Evolutionary conservation across 2,113 vertebrate genomes (phyloP).

Genomic region (Cathartes aura): DNA sequence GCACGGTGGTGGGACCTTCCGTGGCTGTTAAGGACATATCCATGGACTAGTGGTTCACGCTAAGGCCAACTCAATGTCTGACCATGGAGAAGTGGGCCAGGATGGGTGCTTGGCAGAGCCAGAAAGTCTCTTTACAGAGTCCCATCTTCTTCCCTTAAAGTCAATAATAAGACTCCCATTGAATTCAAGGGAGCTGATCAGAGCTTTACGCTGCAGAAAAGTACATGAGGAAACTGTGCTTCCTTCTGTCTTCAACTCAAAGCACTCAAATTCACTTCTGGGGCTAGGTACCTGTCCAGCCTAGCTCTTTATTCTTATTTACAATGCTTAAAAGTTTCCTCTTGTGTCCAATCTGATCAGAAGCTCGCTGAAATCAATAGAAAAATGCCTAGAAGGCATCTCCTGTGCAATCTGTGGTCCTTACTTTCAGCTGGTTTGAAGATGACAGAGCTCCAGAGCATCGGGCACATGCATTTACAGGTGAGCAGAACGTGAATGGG

Average conservation of each 20-base stretch:
- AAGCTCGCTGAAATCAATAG: not conserved
- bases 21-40: not conserved
- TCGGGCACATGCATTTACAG: not conserved
- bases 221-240: not conserved
- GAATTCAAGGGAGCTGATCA: not conserved
- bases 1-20: not conserved
- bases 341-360: not conserved
- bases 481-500: not conserved
- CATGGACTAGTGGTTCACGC: not conserved
- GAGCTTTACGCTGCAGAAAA: not conserved
- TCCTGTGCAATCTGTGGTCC: not conserved
- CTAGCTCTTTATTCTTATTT: not conserved
- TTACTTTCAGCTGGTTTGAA: not conserved
- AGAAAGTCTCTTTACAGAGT: not conserved
- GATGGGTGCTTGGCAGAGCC: not conserved
- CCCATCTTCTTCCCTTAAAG: not conserved
- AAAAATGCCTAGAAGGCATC: not conserved
- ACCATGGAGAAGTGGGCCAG: not conserved
- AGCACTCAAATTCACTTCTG: not conserved
- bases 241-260: not conserved
- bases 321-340: not conserved
- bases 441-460: not conserved
- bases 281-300: not conserved
- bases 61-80: not conserved
- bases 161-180: rapidly evolving